Percentiles rank a stretch among this genome's conserved stretches.
phyloP scores from a whole-genome alignment of 2,113 vertebrate genomes.

The Mellivora capensis region DNA sequence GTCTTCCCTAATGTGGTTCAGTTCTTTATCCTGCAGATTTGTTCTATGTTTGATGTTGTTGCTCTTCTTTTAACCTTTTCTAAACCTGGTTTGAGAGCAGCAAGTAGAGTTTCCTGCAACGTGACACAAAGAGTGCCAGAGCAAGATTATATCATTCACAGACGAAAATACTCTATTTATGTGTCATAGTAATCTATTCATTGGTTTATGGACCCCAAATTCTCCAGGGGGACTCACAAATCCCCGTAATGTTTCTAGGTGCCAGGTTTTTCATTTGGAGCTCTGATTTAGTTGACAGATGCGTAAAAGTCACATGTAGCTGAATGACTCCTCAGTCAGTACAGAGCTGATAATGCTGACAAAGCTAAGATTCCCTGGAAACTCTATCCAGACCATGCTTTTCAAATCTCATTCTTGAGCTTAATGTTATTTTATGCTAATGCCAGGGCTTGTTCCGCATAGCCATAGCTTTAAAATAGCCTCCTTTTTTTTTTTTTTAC shows the following conservation, averaged over 20 bases:
- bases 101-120: neutral
- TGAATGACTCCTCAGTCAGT: conserved; percentile 44
- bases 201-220: conserved; percentile 67
- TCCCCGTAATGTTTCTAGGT: conserved; percentile 57
- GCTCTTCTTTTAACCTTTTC: conserved; percentile 24
- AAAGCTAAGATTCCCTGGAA: neutral
- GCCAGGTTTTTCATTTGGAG: conserved; percentile 67
- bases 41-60: neutral
- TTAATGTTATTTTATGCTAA: neutral
- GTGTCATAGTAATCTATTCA: conserved; percentile 51
- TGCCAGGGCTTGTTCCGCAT: neutral
- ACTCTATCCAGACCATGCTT: neutral
- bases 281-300: conserved; percentile 64
- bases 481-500: neutral
- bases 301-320: conserved; percentile 49
- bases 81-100: conserved; percentile 16
- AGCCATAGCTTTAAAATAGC: neutral
- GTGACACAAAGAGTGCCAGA: neutral
- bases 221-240: conserved; percentile 68
- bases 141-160: conserved; percentile 44
- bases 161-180: conserved; percentile 56
- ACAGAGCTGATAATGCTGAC: neutral
- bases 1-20: neutral
- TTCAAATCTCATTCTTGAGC: neutral
- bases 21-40: neutral